Base-by-base conservation (phyloP, 2,888 invertebrate genomes). In the Cryptocephalus primarius region DNA sequence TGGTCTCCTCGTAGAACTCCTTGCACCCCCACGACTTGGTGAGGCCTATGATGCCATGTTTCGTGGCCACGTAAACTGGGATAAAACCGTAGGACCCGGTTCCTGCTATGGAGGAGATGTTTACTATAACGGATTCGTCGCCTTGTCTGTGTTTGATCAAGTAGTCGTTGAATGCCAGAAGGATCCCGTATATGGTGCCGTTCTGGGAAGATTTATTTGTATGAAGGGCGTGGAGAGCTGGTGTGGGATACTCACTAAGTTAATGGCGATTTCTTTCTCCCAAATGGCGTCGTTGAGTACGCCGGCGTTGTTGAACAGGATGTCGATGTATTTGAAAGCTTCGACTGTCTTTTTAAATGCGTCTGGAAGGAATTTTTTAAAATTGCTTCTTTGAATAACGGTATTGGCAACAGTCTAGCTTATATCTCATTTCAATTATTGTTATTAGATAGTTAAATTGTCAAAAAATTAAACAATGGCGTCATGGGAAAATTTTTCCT, bases 1-100 rank as follows among this genome's bases (percentile, higher is more conserved):
- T 74, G 32, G 66, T 71, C 46, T 65, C 65, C 1, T 69, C 63
- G 48, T 57, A 74, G 11, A 50, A 36, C 9, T 48, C 33, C 3
- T 40, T 31, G 8, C 12, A 49, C 8, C 59, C 56, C 59, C 59
- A 59, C 1, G 53, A 31, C 39, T 49, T 41, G 1, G 56, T 54
- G 42, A 59, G 42, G 10, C 55, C 56, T 8, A 50, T 42, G 8
- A 59, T 46, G 1, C 55, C 56, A 41, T 53, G 51, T 44, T 59
- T 59, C 4, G 56, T 56, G 9, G 43, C 56, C 8, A 45, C 46
- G 42, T 58, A 59, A 42, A 59, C 40, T 1, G 58, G 58, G 1
- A 56, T 14, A 9, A 39, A 45, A 8, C 32, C 46, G 32, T 46
- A 50, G 4, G 40, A 45, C 8, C 45, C 42, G 4, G 55, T 12